Conservation (phyloP, 2,888 invertebrate genomes). For the Digitonthophagus gazella region DNA sequence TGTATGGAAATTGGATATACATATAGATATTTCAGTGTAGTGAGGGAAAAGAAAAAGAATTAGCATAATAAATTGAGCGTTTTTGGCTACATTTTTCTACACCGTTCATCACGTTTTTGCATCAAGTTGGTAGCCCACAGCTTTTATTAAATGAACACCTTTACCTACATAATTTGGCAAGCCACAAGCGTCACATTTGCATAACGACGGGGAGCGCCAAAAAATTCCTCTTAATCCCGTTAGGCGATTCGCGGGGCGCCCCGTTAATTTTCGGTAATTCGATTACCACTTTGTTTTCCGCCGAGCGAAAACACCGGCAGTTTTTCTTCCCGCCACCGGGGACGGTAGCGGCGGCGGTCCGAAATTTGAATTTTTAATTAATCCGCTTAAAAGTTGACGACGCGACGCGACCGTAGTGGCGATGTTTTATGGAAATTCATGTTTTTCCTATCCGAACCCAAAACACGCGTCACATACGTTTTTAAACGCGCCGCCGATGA, state of each 20-base stretch:
- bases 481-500: background rate
- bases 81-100: background rate
- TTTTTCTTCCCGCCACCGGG: background rate
- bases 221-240: slow-evolving; percentile 12
- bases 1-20: too few relatives aligned
- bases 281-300: slow-evolving; percentile 13
- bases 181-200: slow-evolving; percentile 9
- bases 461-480: too few relatives aligned
- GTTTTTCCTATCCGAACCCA: background rate
- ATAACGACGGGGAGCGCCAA: slow-evolving; percentile 11
- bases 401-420: background rate
- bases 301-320: slow-evolving; percentile 4
- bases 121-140: background rate
- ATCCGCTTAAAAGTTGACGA: slow-evolving; percentile 1
- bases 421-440: slow-evolving; percentile 11
- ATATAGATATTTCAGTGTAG: too few relatives aligned
- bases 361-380: slow-evolving; percentile 14
- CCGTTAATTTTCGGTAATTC: slow-evolving; percentile 11
- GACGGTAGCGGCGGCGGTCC: slow-evolving; percentile 1
- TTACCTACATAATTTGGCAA: slow-evolving; percentile 11
- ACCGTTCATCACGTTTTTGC: slow-evolving; percentile 1
- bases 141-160: slow-evolving; percentile 14
- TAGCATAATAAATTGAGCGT: slow-evolving; percentile 13
- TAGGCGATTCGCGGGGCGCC: slow-evolving; percentile 1
- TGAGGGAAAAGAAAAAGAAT: slow-evolving; percentile 13